Evolutionary conservation across 2,113 vertebrate species (phyloP).

Genomic region (Phrynocephalus versicolor): DNA sequence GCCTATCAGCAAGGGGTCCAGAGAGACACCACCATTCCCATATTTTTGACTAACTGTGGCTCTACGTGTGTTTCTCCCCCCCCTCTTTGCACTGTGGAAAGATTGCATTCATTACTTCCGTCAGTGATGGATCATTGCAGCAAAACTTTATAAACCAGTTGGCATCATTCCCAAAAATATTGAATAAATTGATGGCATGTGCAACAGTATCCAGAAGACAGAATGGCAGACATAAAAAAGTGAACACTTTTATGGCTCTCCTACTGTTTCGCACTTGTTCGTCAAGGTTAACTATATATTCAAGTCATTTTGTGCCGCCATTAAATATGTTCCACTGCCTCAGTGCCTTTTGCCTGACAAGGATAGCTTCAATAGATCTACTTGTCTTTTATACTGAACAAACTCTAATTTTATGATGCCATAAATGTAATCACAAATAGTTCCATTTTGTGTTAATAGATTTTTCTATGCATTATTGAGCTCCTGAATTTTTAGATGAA

Average conservation of each 20-base stretch:
- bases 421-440: slow-evolving; percentile 33
- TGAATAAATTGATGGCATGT: slow-evolving; percentile 46
- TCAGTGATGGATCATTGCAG: slow-evolving; percentile 16
- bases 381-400: slow-evolving; percentile 36
- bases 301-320: slow-evolving; percentile 48
- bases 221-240: slow-evolving; percentile 54
- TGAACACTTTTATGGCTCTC: slow-evolving; percentile 54
- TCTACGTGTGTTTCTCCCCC: background rate
- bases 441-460: slow-evolving; percentile 26
- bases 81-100: background rate
- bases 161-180: slow-evolving; percentile 33
- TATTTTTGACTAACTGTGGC: background rate
- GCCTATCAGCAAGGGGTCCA: background rate
- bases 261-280: slow-evolving; percentile 45
- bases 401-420: slow-evolving; percentile 37
- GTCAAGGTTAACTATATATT: slow-evolving; percentile 66
- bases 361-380: slow-evolving; percentile 46
- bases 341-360: slow-evolving; percentile 54
- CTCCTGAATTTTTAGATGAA: slow-evolving; percentile 28
- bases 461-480: background rate
- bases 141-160: slow-evolving; percentile 57
- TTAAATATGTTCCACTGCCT: slow-evolving; percentile 49
- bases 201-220: background rate
- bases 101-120: background rate
- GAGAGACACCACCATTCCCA: background rate